Evolutionary conservation across 2,797 vertebrate genomes (phyloP).

Genomic region (Malurus splendens): DNA sequence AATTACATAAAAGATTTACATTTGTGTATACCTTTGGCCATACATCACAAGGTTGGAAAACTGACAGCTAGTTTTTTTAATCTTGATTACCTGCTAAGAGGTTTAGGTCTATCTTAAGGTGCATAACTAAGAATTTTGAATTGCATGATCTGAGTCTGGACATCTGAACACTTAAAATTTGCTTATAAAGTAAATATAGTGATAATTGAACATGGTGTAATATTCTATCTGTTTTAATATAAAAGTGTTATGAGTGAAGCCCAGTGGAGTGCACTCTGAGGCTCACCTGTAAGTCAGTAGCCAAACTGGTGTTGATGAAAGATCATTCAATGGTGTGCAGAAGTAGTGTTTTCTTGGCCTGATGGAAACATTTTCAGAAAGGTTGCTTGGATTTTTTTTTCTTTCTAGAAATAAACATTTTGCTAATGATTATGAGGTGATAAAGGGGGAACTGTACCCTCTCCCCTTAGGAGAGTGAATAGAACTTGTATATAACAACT

Average conservation of each 20-base stretch:
- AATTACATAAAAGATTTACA: neutral
- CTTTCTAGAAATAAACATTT: neutral
- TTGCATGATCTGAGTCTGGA: neutral
- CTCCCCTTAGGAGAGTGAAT: neutral
- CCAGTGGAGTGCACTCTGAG: neutral
- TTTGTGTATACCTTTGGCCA: neutral
- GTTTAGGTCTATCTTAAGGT: neutral
- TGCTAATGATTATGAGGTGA: neutral
- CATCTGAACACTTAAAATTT: neutral
- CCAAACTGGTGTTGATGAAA: neutral
- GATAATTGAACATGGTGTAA: neutral
- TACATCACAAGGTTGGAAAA: neutral
- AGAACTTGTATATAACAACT: neutral
- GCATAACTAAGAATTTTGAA: neutral
- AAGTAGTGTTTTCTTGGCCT: neutral
- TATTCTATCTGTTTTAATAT: neutral
- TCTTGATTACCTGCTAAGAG: neutral
- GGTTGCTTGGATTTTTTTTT: neutral
- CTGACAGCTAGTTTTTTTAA: neutral
- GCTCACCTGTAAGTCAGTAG: neutral
- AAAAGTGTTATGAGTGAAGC: neutral
- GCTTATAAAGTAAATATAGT: neutral
- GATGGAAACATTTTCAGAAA: neutral
- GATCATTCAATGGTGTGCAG: rapidly evolving
- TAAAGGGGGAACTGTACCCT: neutral